Evolutionary conservation across 2,797 vertebrate species (phyloP), one percentile per base, ranked within the genome.

Genomic region (Erethizon dorsatum): DNA sequence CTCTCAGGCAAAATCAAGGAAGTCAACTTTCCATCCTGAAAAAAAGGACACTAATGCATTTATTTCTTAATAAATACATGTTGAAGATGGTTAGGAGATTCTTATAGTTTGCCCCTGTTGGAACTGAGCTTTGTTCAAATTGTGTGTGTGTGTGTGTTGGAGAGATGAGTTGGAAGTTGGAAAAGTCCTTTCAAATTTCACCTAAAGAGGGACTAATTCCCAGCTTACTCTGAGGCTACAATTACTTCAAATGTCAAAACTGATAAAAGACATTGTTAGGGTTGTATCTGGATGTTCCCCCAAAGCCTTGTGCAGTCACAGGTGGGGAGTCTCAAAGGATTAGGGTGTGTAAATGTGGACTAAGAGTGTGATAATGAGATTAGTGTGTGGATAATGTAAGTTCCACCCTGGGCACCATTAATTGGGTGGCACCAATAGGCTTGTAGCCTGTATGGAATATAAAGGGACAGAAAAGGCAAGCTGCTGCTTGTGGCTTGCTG

Each of bases 141-240:
- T n/a, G 63, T 18, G 26, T 6, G 22, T 75, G 73, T 22, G 41
- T 50, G 37, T 37, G 26, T 41, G 5, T n/a, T 10, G 24, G 2
- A 10, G 12, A 67, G 41, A 77, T 26, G 12, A 47, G 14, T 3
- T 77, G 9, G n/a, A 54, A 87, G n/a, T 5, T 71, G 4, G 26
- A 41, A 85, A 93, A 9, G 4, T 88, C 63, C 11, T 77, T 83
- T 52, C 77, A 87, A 91, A 61, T 83, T 67, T 87, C 59, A 83
- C 80, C 78, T 45, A 24, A 22, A 28, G 50, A 57, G 12, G 15
- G 41, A 69, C 50, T 17, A 31, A 24, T 54, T 91, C 24, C 20
- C 24, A 75, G 2, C n/a, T 57, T 52, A 78, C 75, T 86, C 50
- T 13, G 65, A 86, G 31, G 47, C 11, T 28, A 78, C 33, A 56